phyloP scores from a whole-genome alignment of 1,140 invertebrate species.

The Archegozetes longisetosus region DNA sequence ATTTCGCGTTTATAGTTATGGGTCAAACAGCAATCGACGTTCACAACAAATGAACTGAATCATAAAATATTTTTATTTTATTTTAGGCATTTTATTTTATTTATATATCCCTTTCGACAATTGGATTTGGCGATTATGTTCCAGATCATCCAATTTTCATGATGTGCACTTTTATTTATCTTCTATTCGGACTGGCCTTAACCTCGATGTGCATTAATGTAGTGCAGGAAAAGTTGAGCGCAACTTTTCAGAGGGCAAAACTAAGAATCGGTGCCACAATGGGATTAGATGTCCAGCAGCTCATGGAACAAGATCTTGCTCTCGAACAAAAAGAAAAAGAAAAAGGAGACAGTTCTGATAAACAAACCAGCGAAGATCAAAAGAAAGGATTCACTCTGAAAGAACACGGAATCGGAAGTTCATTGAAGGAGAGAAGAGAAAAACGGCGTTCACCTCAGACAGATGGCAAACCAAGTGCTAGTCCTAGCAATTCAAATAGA shows the following conservation, averaged over 20 bases:
- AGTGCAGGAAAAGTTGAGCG: conserved; percentile 63
- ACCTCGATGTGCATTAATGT: conserved; percentile 96
- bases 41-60: too few relatives aligned
- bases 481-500: background rate
- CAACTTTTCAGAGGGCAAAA: conserved; percentile 65
- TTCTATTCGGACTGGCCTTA: conserved; percentile 80
- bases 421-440: conserved; percentile 9
- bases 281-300: conserved; percentile 50
- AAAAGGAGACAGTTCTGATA: background rate
- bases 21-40: too few relatives aligned
- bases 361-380: background rate
- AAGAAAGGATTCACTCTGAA: conserved; percentile 11
- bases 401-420: conserved; percentile 10
- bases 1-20: too few relatives aligned
- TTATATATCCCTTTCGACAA: conserved; percentile 84
- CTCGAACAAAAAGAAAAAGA: background rate
- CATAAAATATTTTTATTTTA: too few relatives aligned
- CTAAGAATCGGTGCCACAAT: conserved; percentile 70
- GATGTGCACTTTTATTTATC: conserved; percentile 78
- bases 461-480: background rate
- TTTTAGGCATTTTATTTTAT: conserved; percentile 86
- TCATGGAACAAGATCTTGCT: conserved; percentile 28
- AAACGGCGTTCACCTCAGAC: background rate
- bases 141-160: conserved; percentile 75
- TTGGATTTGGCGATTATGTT: conserved; percentile 79